Evolutionary conservation across 2,113 vertebrate genomes (phyloP).

Genomic region (Marmota monax): DNA sequence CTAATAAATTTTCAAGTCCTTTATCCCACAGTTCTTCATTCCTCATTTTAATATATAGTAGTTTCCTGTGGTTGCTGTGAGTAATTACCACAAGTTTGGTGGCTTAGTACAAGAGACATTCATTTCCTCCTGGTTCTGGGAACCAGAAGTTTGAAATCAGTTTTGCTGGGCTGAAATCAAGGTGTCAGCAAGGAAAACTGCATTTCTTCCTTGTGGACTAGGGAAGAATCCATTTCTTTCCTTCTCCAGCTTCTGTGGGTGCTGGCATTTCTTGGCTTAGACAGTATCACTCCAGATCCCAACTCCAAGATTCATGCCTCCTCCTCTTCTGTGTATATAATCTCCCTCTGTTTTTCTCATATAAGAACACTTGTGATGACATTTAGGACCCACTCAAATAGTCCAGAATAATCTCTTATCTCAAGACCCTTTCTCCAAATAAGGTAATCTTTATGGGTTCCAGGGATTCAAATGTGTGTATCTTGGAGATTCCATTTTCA

Average conservation of each 20-base stretch:
- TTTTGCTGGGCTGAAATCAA: background rate
- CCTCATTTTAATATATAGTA: background rate
- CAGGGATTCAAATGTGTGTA: background rate
- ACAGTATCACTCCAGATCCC: background rate
- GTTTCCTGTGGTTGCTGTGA: background rate
- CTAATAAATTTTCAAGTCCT: background rate
- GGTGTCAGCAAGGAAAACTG: background rate
- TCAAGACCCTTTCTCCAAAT: background rate
- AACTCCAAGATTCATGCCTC: background rate
- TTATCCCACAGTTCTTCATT: background rate
- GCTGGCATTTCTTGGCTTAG: background rate
- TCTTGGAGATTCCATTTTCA: background rate
- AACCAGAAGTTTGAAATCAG: background rate
- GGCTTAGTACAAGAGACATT: background rate
- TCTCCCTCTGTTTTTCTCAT: background rate
- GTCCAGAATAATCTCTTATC: background rate
- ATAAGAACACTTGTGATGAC: background rate
- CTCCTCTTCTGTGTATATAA: background rate
- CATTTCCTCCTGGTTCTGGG: background rate
- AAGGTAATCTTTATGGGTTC: background rate
- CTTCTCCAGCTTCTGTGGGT: background rate
- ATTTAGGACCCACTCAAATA: background rate
- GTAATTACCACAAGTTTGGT: background rate
- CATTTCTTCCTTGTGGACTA: background rate
- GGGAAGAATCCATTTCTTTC: background rate